phyloP scores from a whole-genome alignment of 92 coral and sea anemone genomes.

The Phenganax marumi region DNA sequence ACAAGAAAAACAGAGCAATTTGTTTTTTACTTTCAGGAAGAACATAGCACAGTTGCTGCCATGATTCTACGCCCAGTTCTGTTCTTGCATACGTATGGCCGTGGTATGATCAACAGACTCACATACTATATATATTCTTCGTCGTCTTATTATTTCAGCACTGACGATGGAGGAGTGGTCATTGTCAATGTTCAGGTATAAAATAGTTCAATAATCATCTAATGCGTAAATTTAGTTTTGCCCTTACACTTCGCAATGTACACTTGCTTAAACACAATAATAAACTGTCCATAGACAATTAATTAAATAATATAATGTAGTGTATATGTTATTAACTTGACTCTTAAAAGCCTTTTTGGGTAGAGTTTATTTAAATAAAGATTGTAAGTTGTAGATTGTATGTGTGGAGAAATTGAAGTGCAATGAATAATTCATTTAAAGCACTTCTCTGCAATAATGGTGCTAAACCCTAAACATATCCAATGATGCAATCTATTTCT shows the following conservation, averaged over 20 bases:
- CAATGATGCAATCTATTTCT: background rate
- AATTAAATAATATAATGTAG: too few relatives aligned
- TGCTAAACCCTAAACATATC: background rate
- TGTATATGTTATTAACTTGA: too few relatives aligned
- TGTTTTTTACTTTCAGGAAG: slow-evolving; percentile 2
- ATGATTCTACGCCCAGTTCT: slow-evolving; percentile 68
- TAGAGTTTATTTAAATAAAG: too few relatives aligned
- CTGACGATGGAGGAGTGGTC: slow-evolving; percentile 62
- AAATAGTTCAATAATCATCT: background rate
- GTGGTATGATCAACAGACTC: slow-evolving; percentile 72
- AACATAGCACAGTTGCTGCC: slow-evolving; percentile 30
- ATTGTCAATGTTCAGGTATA: slow-evolving; percentile 68
- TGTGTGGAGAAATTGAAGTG: too few relatives aligned
- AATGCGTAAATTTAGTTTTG: background rate
- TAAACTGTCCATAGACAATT: background rate
- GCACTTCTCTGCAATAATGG: too few relatives aligned
- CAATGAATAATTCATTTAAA: too few relatives aligned
- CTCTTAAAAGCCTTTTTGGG: too few relatives aligned
- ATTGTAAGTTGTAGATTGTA: too few relatives aligned
- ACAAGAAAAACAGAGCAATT: background rate
- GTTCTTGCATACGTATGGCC: slow-evolving; percentile 75
- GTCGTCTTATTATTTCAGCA: slow-evolving; percentile 66
- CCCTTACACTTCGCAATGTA: background rate
- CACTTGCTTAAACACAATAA: background rate
- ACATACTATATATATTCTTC: slow-evolving; percentile 78